phyloP scores from a whole-genome alignment of 2,113 vertebrate genomes.

The Gulo gulo region DNA sequence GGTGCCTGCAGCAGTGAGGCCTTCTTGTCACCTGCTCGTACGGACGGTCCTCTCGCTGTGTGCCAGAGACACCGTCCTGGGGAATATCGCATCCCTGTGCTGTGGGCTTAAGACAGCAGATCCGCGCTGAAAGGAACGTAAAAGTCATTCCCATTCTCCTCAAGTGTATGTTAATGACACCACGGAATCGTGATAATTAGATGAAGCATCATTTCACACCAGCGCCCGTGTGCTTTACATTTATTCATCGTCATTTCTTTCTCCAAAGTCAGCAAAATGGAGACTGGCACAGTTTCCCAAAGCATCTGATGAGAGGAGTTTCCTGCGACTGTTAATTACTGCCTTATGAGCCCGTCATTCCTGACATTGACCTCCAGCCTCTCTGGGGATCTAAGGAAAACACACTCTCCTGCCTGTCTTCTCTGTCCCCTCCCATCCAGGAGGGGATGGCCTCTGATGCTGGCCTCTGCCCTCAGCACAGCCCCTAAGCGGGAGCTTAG shows the following conservation, averaged over 20 bases:
- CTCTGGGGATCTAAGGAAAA: neutral
- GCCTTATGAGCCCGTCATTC: neutral
- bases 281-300: slow-evolving; percentile 41
- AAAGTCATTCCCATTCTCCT: slow-evolving; percentile 78
- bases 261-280: slow-evolving; percentile 77
- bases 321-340: rapidly evolving
- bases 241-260: slow-evolving; percentile 72
- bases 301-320: neutral
- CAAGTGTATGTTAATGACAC: slow-evolving; percentile 76
- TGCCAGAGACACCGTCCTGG: neutral
- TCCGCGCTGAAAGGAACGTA: neutral
- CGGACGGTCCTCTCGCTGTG: rapidly evolving
- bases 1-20: neutral
- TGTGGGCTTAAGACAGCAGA: slow-evolving; percentile 66
- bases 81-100: neutral
- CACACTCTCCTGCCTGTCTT: neutral
- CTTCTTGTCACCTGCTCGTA: neutral
- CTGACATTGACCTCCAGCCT: rapidly evolving
- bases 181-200: slow-evolving; percentile 78
- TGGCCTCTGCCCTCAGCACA: neutral
- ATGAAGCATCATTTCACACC: slow-evolving; percentile 82
- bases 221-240: slow-evolving; percentile 71
- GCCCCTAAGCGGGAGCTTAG: too few species aligned
- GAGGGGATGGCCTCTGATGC: rapidly evolving
- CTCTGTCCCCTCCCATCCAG: neutral